Base-by-base conservation (phyloP, 2,888 invertebrate species). In the Nycteola revayana region DNA sequence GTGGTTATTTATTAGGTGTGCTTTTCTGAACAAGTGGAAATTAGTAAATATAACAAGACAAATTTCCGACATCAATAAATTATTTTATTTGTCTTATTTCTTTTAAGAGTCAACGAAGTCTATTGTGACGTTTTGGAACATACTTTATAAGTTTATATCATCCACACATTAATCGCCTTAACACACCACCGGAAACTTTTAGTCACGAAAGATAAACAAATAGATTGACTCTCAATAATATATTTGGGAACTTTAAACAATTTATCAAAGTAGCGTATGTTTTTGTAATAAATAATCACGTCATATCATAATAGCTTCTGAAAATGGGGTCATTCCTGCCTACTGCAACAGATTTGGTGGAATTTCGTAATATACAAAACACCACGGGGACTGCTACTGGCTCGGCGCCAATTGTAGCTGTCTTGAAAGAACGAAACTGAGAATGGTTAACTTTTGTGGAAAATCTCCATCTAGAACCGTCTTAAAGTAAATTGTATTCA, bases 331-430 rank as follows among this genome's bases (percentile, higher is more conserved):
- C 86, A 77, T 55, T 61, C 63, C 52, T 59, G 49, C 54, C 58
- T 68, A 75, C 75, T 79, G 85, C 81, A 85, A 80, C 81, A 74
- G 77, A 78, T 84, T 85, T 81, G 83, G 71, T 72, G 76, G 75
- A 83, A 86, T 86, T 84, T 85, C 84, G 83, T 83, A 85, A 87
- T 76, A 82, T 72, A 79, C 78, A 79, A 81, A 80, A 76, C 78
- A 69, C 61, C 61, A 66, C 45, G 20, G 65, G 56, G 62, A 56
- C 66, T 42, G 60, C 42, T 49, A 47, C 69, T 83, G 86, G 86
- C 64, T 24, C 31, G 23, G 38, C 59, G 83, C 87, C 86, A 84
- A 67, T 57, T 73, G 71, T 72, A 75, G 54, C 60, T 54, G 53
- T 59, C 59, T 59, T 59, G 46, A 63, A 64, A 52, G 44, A 47